phyloP scores from a whole-genome alignment of 2,113 vertebrate genomes.

The Apaloderma vittatum region DNA sequence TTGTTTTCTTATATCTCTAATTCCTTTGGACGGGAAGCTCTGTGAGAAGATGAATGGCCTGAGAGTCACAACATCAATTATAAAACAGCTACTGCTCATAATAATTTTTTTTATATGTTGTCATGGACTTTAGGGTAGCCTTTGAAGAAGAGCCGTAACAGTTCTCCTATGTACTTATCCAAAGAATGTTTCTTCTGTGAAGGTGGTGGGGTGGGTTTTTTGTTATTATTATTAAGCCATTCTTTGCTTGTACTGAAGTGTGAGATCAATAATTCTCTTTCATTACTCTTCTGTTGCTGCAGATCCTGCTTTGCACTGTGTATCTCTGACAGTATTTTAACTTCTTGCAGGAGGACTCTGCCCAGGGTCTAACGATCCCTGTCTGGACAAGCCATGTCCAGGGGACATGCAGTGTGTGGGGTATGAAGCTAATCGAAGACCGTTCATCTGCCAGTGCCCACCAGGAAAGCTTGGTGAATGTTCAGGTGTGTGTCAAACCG shows the following conservation, averaged over 20 bases:
- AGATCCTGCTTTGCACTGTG: neutral
- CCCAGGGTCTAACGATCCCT: constrained; percentile 86
- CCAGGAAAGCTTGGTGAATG: constrained; percentile 95
- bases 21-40: neutral
- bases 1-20: neutral
- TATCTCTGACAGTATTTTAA: constrained; percentile 18
- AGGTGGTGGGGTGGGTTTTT: neutral
- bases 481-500: constrained; percentile 84
- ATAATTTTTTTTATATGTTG: neutral
- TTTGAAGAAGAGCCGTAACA: neutral
- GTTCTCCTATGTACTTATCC: neutral
- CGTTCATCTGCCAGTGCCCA: constrained; percentile 93
- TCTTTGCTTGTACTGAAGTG: neutral
- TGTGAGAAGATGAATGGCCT: neutral
- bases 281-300: neutral
- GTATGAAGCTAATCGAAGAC: constrained; percentile 86
- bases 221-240: neutral
- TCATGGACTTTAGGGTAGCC: neutral
- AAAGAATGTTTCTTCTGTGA: neutral
- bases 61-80: neutral
- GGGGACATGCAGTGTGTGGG: constrained; percentile 96
- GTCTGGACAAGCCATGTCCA: constrained; percentile 91
- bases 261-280: neutral
- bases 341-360: constrained; percentile 87
- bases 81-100: neutral